These are phyloP conservation scores for Bombycilla garrulus DNA, from an alignment of 2,113 vertebrate genomes.

Conservation along the genomic window DNA sequence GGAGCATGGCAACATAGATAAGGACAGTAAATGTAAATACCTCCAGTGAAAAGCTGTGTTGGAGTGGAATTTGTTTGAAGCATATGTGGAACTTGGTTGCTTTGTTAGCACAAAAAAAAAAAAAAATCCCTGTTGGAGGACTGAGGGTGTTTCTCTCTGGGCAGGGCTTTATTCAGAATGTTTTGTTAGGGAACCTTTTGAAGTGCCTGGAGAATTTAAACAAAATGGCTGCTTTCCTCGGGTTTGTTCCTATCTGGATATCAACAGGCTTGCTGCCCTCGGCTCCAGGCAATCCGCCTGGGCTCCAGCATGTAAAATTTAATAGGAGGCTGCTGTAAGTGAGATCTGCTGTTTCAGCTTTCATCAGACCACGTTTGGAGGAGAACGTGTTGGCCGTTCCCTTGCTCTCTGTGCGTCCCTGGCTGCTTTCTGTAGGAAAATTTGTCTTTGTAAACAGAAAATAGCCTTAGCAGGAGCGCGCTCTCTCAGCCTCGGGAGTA, in stretches of 20 bases:
- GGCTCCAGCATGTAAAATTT: background rate
- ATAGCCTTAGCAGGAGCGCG: accelerated
- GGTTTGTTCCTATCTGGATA: background rate
- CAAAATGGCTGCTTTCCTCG: slow-evolving; percentile 38
- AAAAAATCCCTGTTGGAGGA: background rate
- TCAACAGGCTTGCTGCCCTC: background rate
- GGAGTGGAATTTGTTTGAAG: background rate
- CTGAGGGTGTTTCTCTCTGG: background rate
- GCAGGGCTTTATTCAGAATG: background rate
- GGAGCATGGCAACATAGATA: background rate
- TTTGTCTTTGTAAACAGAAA: background rate
- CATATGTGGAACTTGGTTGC: background rate
- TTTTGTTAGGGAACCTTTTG: background rate
- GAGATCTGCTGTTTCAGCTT: background rate
- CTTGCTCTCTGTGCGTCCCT: background rate
- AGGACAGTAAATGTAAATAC: background rate
- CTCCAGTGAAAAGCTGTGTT: background rate
- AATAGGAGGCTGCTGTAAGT: background rate
- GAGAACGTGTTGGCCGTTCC: background rate
- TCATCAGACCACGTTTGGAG: background rate
- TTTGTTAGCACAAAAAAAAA: background rate
- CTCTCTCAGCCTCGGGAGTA: background rate
- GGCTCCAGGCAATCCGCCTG: background rate
- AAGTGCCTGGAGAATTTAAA: background rate
- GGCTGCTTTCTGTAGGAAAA: background rate